These are phyloP conservation scores for Bothrops jararaca DNA, from an alignment of 2,113 vertebrate species.

Conservation along the genomic window DNA sequence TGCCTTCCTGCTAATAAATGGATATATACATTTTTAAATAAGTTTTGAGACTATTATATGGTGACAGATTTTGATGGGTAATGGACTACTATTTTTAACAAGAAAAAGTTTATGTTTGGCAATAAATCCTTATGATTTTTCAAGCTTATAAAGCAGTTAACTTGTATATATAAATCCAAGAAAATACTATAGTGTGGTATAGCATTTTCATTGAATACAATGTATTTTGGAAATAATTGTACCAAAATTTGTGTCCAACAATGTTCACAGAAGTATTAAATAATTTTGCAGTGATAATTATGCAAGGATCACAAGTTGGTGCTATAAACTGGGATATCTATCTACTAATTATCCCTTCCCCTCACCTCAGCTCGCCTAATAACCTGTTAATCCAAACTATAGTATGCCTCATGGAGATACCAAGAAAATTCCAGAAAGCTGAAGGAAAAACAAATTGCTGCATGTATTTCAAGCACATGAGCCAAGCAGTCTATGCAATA, in stretches of 20 bases:
- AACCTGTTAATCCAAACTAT: background rate
- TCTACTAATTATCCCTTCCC: background rate
- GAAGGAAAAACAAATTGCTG: background rate
- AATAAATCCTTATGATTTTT: constrained; percentile 7
- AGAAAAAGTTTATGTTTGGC: background rate
- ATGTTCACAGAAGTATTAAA: background rate
- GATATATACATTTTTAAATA: background rate
- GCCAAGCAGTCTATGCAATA: background rate
- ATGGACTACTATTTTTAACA: background rate
- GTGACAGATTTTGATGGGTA: background rate
- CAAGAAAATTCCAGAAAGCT: background rate
- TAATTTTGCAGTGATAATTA: background rate
- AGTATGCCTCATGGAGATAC: background rate
- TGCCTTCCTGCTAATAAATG: background rate
- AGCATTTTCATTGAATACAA: background rate
- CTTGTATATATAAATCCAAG: constrained; percentile 11
- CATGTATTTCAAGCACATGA: background rate
- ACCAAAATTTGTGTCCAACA: background rate
- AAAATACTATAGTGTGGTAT: background rate
- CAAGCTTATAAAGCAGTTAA: background rate
- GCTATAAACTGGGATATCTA: background rate
- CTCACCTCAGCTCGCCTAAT: background rate
- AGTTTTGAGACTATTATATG: background rate
- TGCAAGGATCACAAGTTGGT: background rate
- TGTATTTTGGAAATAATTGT: background rate